A percentile compares a stretch with the other conserved stretches of the same genome.
Conservation (phyloP, 2,797 vertebrate genomes). For the Sebastolobus alascanus region DNA sequence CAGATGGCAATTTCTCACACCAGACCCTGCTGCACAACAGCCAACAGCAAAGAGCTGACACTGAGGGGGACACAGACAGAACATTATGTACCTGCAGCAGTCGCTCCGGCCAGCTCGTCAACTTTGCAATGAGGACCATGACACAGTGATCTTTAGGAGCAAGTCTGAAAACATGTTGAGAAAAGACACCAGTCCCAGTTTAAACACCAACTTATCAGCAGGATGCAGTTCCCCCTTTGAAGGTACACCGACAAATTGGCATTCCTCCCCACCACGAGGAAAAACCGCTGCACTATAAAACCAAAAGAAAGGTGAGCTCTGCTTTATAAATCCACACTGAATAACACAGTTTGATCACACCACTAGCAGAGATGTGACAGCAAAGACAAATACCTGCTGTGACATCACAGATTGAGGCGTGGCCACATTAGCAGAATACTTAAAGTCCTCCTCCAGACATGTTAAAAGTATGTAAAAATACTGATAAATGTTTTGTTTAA, state of each 20-base stretch:
- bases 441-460: too few species aligned
- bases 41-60: conserved; percentile 20
- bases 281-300: background rate
- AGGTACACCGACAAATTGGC: background rate
- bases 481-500: too few species aligned
- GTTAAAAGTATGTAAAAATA: too few species aligned
- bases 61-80: conserved; percentile 18
- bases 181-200: background rate
- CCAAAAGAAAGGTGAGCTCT: conserved; percentile 3
- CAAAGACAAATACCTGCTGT: background rate
- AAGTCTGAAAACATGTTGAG: background rate
- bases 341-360: background rate
- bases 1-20: conserved; percentile 70
- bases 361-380: background rate
- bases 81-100: conserved; percentile 49
- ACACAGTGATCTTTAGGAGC: background rate
- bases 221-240: background rate
- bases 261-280: background rate
- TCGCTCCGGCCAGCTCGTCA: background rate
- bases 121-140: background rate
- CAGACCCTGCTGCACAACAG: conserved; percentile 52
- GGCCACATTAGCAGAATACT: background rate
- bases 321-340: background rate
- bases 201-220: background rate
- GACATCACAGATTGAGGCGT: background rate